A percentile compares a stretch with the other conserved stretches of the same genome.
phyloP scores from a whole-genome alignment of 2,113 vertebrate species.

The Phylloscopus whistleri region DNA sequence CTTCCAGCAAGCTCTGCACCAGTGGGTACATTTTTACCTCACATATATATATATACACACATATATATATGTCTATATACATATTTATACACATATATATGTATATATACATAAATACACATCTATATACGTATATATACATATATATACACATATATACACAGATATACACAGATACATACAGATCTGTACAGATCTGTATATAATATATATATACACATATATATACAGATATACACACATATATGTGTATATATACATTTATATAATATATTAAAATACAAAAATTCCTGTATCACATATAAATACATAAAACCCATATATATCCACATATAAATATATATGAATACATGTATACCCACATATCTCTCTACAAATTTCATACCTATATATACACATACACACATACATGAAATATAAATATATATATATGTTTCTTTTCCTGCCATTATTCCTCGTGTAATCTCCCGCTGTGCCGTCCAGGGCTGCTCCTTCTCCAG shows the following conservation, averaged over 20 bases:
- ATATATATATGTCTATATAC: too few species aligned
- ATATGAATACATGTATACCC: too few species aligned
- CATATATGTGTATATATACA: neutral
- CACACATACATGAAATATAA: too few species aligned
- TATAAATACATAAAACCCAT: neutral
- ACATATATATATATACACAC: too few species aligned
- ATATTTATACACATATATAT: too few species aligned
- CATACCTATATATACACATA: neutral
- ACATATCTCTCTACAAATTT: too few species aligned
- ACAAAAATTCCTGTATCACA: rapidly evolving
- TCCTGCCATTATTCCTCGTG: rapidly evolving
- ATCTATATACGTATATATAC: too few species aligned
- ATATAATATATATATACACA: too few species aligned
- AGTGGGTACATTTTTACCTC: neutral
- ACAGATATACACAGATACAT: neutral
- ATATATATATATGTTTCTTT: neutral
- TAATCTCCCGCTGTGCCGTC: rapidly evolving
- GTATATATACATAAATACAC: too few species aligned
- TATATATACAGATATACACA: neutral
- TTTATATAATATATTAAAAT: too few species aligned
- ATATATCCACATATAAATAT: neutral
- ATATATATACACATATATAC: neutral
- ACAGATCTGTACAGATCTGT: too few species aligned
- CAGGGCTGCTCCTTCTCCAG: neutral
- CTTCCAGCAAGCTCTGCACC: neutral